Base-by-base conservation (phyloP, 1,140 invertebrate genomes). In the Ectropis grisescens region DNA sequence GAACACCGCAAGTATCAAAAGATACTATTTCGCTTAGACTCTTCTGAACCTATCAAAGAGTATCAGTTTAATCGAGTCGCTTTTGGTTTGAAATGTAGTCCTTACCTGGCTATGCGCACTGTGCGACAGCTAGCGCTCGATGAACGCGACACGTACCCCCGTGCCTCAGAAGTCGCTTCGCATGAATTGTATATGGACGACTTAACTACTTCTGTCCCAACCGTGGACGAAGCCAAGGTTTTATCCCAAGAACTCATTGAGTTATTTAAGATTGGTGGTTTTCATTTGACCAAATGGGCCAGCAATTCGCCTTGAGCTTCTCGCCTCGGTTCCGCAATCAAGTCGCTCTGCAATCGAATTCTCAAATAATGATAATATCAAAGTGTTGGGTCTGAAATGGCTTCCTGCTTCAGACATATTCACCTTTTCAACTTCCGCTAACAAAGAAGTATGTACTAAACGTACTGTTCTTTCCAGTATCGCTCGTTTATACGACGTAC, bases 231-330 rank as follows among this genome's bases (percentile, higher is more conserved):
- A 35, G 39, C 19, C 1, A 30, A 30, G 9, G 13, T 12, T 8
- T 13, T 35, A 4, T 27, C 15, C n/a, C 11, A 42, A 13, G 13
- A 58, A 26, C 15, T 58, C 7, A 37, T 37, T 12, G 29, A 39
- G 10, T 31, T 55, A 10, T 42, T 51, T 13, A 32, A 14, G 7
- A 15, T 44, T 11, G 54, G 42, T 6, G 38, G 51, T 5, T 72
- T 57, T 28, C 14, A 48, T 11, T 37, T 64, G 10, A 29, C 27
- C 1, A 66, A 67, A 24, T 64, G 60, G 24, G 45, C 59, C 1
- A 58, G 52, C 31, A 71, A 74, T 32, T 47, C 43, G 10, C 27
- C 19, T n/a, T 1, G 28, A 35, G 7, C 11, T 47, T 2, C 11
- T 47, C 8, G n/a, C 10, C 9, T 13, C 9, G 11, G 31, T 47